Evolutionary conservation across 2,888 invertebrate genomes (phyloP).

Genomic region (Aphidius colemani): DNA sequence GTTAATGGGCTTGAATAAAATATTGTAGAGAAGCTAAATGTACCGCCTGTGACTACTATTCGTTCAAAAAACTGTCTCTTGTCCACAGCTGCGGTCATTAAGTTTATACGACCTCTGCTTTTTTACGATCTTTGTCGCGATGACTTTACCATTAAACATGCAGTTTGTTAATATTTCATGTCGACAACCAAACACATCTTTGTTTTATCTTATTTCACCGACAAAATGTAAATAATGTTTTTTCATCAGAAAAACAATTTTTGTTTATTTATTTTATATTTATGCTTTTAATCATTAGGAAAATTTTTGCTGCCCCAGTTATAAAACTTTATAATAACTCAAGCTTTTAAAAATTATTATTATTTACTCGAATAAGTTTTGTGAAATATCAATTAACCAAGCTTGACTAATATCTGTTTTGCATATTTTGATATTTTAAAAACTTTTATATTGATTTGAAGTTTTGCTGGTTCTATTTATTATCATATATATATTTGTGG

Average conservation of each 20-base stretch:
- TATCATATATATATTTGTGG: too few species aligned
- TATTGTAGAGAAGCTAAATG: constrained; percentile 5
- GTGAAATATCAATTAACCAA: too few species aligned
- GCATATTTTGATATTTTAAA: too few species aligned
- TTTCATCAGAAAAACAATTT: constrained; percentile 12
- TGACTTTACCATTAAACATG: constrained; percentile 38
- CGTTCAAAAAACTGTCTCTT: constrained; percentile 29
- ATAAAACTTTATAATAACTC: too few species aligned
- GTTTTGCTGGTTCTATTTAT: not conserved
- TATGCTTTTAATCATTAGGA: constrained; percentile 8
- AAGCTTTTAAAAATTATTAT: too few species aligned
- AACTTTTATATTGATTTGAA: not conserved
- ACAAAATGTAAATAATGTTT: constrained; percentile 28
- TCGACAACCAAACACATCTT: constrained; percentile 29
- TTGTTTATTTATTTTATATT: constrained; percentile 9
- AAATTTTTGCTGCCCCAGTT: not conserved
- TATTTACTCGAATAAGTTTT: too few species aligned
- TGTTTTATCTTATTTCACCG: constrained; percentile 23
- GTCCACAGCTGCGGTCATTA: constrained; percentile 37
- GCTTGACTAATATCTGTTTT: too few species aligned
- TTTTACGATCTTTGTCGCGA: constrained; percentile 37
- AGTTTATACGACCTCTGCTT: constrained; percentile 33
- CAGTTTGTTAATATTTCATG: constrained; percentile 27
- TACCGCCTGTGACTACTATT: constrained; percentile 25
- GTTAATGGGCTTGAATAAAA: constrained; percentile 22